Base-by-base conservation (phyloP, 2,888 invertebrate species). In the Micropterix aruncella region DNA sequence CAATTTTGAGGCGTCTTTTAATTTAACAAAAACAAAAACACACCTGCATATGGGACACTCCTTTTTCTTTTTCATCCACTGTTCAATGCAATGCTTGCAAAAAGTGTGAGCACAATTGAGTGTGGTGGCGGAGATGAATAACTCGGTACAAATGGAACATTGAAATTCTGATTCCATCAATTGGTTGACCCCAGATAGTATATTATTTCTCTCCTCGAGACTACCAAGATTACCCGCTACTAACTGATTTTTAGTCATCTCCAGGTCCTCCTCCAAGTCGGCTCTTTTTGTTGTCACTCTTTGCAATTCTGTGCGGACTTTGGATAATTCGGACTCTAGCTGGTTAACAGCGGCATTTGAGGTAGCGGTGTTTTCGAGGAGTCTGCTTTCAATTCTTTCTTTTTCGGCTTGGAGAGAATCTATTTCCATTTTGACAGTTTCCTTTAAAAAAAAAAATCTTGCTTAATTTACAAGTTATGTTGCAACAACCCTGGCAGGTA, bases 91-190 rank as follows among this genome's bases (percentile, higher is more conserved):
- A 53, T 74, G 69, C 47, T 73, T 70, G 57, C 88, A 88, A 56
- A 82, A 86, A 0, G 82, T 79, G 54, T 88, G 88, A 0, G 79
- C 77, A 58, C 88, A 88, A 57, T 74, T 77, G 12, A 86, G 62
- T 0, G 81, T 80, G 2, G 74, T 76, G 0, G 86, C 78, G 57
- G 73, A 66, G 1, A 86, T 70, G 57, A 84, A 83, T 5, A 86
- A 63, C 58, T 87, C 86, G 16, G 78, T 77, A 55, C 87, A 87
- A 44, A 88, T 79, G 49, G 78, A 77, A 58, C 86, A 87, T 52
- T 80, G 80, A 18, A 87, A 62, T 56, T 87, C 85, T 52, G 72
- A 72, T 54, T 85, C 78, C 70, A 82, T 69, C 14, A 78, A 66
- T 50, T 75, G 65, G 14, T 74, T 65, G 3, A 76, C 67, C 53